phyloP scores from a whole-genome alignment of 2,113 vertebrate species.

The Propithecus coquereli region DNA sequence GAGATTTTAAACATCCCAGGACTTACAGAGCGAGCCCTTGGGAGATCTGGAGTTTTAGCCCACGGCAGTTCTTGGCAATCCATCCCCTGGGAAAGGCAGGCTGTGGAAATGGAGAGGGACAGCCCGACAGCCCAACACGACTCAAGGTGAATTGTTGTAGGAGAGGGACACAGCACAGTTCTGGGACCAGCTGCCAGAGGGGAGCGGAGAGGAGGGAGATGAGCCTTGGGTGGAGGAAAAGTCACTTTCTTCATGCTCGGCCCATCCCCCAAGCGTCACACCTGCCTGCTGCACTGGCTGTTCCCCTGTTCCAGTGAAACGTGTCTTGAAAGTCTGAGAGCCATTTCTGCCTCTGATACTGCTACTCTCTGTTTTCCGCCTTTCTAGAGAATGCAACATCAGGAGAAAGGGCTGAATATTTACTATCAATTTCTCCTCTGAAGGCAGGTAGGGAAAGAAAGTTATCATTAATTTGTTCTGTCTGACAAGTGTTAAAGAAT shows the following conservation, averaged over 20 bases:
- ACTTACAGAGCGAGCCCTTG: fast-evolving
- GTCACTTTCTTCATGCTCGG: not conserved
- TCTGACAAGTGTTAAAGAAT: constrained; percentile 47
- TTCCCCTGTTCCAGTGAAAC: not conserved
- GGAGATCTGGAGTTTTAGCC: not conserved
- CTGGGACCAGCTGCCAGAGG: not conserved
- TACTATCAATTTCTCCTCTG: constrained; percentile 45
- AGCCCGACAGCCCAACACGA: not conserved
- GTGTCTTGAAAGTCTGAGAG: not conserved
- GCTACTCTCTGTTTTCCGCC: not conserved
- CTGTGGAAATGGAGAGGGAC: not conserved
- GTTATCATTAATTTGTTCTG: constrained; percentile 44
- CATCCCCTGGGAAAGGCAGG: not conserved
- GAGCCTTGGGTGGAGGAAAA: fast-evolving
- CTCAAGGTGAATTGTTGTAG: not conserved
- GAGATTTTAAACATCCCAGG: not conserved
- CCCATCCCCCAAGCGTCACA: not conserved
- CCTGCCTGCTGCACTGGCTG: not conserved
- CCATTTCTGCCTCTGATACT: not conserved
- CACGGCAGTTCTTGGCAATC: not conserved
- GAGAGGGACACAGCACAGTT: not conserved
- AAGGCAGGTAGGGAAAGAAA: constrained; percentile 22
- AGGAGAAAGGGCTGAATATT: constrained; percentile 30
- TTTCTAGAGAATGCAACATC: constrained; percentile 13
- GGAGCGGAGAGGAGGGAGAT: not conserved